A percentile compares a stretch with the other conserved stretches of the same genome.
Evolutionary conservation across 2,113 vertebrate genomes (phyloP).

Genomic region (Lophochroa leadbeateri): DNA sequence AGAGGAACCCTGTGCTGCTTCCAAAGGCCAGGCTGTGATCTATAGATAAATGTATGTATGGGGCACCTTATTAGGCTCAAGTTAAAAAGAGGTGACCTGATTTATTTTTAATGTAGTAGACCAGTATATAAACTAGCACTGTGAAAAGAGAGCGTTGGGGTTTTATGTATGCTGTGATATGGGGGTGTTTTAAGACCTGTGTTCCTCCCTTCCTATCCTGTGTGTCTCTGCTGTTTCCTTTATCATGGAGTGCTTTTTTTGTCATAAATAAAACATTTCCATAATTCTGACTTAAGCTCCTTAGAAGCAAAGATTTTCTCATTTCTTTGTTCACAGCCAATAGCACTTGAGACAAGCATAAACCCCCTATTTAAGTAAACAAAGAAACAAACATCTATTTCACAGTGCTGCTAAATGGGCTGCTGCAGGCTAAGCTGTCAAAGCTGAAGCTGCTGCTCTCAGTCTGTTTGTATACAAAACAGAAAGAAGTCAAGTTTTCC

Average conservation of each 20-base stretch:
- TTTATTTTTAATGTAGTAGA: slow-evolving; percentile 26
- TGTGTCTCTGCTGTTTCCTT: not conserved
- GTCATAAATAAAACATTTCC: not conserved
- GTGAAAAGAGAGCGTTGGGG: not conserved
- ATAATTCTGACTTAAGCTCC: not conserved
- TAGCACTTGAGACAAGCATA: not conserved
- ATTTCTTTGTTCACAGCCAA: not conserved
- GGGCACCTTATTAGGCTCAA: not conserved
- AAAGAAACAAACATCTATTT: not conserved
- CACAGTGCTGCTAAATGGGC: not conserved
- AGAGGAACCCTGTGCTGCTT: not conserved
- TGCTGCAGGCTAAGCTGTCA: not conserved
- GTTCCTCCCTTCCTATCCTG: not conserved
- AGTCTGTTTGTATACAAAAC: not conserved
- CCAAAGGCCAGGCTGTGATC: not conserved
- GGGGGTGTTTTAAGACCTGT: not conserved
- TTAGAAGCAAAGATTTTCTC: not conserved
- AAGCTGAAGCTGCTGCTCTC: not conserved
- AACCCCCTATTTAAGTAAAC: not conserved
- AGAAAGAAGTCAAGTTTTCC: not conserved
- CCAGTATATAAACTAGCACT: not conserved
- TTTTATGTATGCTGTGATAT: not conserved
- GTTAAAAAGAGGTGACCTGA: not conserved
- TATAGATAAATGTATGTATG: not conserved
- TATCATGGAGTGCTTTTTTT: not conserved